phyloP scores from a whole-genome alignment of 2,797 vertebrate species.

The Enoplosus armatus region DNA sequence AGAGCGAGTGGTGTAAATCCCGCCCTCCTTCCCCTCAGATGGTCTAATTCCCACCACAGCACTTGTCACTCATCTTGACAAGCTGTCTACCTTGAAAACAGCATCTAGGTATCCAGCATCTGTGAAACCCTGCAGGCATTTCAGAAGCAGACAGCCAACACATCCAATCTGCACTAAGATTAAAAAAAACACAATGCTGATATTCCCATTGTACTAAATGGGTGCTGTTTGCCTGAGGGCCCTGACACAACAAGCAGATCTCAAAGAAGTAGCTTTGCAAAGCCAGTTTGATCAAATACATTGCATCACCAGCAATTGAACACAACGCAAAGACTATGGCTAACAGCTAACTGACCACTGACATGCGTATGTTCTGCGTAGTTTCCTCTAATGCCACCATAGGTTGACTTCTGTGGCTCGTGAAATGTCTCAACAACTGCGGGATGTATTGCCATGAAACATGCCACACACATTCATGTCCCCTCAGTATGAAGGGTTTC shows the following conservation, averaged over 20 bases:
- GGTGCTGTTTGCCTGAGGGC: constrained; percentile 47
- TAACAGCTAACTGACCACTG: neutral
- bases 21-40: constrained; percentile 24
- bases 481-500: neutral
- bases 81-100: constrained; percentile 61
- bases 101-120: constrained; percentile 38
- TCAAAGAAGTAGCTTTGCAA: constrained; percentile 12
- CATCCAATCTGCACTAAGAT: constrained; percentile 41
- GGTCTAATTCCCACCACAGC: constrained; percentile 50
- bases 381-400: neutral
- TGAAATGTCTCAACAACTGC: neutral
- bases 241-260: constrained; percentile 25
- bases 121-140: constrained; percentile 40
- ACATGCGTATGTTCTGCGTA: neutral
- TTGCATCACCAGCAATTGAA: neutral
- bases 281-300: constrained; percentile 16
- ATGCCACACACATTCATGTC: neutral
- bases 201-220: constrained; percentile 44
- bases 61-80: constrained; percentile 63
- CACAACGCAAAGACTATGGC: neutral
- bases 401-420: neutral
- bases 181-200: constrained; percentile 20
- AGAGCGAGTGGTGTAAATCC: constrained; percentile 41
- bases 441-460: neutral
- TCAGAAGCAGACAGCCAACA: constrained; percentile 54